phyloP scores from a whole-genome alignment of 64 coral and sea anemone species.

The Trachythela sp. region DNA sequence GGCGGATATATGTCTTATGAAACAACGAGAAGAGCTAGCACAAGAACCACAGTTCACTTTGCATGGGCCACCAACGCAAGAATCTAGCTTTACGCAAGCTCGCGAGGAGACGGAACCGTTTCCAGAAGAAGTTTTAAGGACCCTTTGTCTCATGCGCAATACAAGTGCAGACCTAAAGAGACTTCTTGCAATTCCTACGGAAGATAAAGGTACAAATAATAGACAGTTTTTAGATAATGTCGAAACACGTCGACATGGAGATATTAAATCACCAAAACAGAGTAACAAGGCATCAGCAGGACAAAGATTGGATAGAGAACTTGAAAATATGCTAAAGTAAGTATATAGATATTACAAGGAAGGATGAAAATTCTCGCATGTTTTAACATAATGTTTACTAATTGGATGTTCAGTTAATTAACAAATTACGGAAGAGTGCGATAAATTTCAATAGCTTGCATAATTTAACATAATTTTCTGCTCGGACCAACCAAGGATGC shows the following conservation, averaged over 20 bases:
- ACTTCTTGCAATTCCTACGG: not conserved
- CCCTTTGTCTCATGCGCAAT: not conserved
- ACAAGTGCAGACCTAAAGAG: not conserved
- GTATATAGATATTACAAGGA: not conserved
- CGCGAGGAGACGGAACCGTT: not conserved
- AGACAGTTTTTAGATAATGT: not conserved
- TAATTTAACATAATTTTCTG: too few species aligned
- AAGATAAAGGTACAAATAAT: not conserved
- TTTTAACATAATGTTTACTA: too few species aligned
- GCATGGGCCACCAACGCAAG: not conserved
- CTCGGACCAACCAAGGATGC: too few species aligned
- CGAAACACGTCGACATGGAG: not conserved
- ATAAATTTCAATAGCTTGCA: too few species aligned
- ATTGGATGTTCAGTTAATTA: too few species aligned
- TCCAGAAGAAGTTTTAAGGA: not conserved
- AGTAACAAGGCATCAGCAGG: not conserved
- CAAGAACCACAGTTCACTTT: not conserved
- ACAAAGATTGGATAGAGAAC: not conserved
- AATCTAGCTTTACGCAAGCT: not conserved
- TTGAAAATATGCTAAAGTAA: slow-evolving; percentile 13
- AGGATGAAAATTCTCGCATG: too few species aligned
- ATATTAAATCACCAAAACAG: not conserved
- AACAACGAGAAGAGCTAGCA: not conserved
- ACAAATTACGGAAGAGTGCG: too few species aligned
- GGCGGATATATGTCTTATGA: slow-evolving; percentile 12